Conservation (phyloP, 2,113 vertebrate genomes). For the Lathamus discolor region DNA sequence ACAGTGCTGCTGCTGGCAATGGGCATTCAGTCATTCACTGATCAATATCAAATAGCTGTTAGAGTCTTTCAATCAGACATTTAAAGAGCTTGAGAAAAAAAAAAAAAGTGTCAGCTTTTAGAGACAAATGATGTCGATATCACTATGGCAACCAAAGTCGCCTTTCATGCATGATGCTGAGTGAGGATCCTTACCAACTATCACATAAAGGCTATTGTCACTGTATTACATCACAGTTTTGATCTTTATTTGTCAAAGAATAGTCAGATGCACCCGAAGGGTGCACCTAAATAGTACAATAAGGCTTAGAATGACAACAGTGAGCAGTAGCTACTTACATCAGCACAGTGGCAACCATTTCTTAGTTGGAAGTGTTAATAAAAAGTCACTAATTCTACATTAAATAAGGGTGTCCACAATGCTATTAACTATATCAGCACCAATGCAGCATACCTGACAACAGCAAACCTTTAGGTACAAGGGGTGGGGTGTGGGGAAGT, state of each 20-base stretch:
- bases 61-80: conserved; percentile 28
- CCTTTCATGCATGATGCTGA: neutral
- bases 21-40: neutral
- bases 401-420: neutral
- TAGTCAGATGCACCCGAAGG: neutral
- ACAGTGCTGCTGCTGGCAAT: neutral
- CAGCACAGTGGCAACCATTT: neutral
- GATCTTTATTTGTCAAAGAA: conserved; percentile 3
- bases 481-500: rapidly evolving
- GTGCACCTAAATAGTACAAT: neutral
- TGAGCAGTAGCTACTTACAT: neutral
- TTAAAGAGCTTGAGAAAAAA: neutral
- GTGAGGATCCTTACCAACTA: neutral
- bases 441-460: neutral
- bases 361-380: neutral
- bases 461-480: neutral
- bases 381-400: neutral
- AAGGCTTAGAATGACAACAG: neutral
- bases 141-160: neutral
- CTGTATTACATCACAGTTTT: neutral
- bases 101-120: neutral
- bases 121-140: neutral
- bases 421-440: neutral
- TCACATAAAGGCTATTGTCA: neutral
- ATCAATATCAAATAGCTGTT: conserved; percentile 20